Conservation (phyloP, 2,113 vertebrate species). For the Peromyscus polionotus region DNA sequence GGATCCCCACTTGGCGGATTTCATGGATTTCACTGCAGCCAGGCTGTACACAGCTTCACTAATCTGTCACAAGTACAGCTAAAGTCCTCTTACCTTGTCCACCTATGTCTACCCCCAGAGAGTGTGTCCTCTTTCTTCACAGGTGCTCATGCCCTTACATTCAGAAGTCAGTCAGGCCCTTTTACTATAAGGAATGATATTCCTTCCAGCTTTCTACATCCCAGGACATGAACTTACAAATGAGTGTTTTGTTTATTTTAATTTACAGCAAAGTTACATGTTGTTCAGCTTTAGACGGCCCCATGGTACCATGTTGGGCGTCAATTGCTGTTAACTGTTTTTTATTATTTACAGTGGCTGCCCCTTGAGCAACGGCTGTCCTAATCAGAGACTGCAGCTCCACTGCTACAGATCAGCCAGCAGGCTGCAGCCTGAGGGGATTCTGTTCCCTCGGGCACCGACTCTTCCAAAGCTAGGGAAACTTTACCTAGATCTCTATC, state of each 20-base stretch:
- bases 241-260: background rate
- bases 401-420: too few relatives aligned
- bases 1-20: background rate
- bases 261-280: background rate
- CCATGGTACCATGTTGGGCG: too few relatives aligned
- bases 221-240: constrained; percentile 6
- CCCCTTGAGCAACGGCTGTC: too few relatives aligned
- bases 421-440: too few relatives aligned
- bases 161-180: constrained; percentile 4
- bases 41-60: background rate
- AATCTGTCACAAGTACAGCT: background rate
- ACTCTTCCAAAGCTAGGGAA: too few relatives aligned
- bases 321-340: too few relatives aligned
- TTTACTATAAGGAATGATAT: background rate
- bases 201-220: background rate
- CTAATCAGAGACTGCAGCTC: too few relatives aligned
- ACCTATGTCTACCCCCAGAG: background rate
- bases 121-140: background rate
- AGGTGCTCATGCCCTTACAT: background rate
- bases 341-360: too few relatives aligned
- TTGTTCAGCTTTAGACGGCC: too few relatives aligned
- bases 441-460: too few relatives aligned
- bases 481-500: too few relatives aligned
- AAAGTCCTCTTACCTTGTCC: background rate
- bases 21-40: background rate